These are phyloP conservation scores for Dreissena polymorpha DNA, from an alignment of 1,140 invertebrate genomes.

Conservation along the genomic window DNA sequence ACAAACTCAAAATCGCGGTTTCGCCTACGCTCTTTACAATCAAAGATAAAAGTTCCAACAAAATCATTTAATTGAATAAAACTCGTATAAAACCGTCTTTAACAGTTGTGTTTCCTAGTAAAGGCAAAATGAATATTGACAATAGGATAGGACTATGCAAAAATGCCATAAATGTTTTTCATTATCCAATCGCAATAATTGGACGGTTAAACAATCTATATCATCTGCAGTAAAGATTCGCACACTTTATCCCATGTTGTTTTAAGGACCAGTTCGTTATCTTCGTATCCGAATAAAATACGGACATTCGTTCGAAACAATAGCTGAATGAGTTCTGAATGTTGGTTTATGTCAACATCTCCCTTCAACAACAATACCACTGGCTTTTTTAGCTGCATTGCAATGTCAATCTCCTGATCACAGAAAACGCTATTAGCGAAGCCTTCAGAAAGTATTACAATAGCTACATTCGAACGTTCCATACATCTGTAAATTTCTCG, in stretches of 20 bases:
- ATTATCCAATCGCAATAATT: too few species aligned
- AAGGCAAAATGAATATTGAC: too few species aligned
- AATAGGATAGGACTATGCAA: too few species aligned
- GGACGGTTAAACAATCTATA: too few species aligned
- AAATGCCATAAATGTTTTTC: too few species aligned
- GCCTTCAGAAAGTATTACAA: not conserved
- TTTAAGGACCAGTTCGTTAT: not conserved
- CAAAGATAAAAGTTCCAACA: too few species aligned
- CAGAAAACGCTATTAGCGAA: not conserved
- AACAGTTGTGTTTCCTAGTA: too few species aligned
- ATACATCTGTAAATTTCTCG: slow-evolving; percentile 7
- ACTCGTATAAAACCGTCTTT: too few species aligned
- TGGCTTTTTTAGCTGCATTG: not conserved
- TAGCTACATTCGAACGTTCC: not conserved
- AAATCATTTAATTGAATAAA: too few species aligned
- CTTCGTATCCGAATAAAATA: not conserved
- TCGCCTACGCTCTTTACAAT: too few species aligned
- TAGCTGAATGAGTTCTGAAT: not conserved
- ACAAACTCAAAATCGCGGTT: too few species aligned
- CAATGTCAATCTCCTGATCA: not conserved
- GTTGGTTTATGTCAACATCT: not conserved
- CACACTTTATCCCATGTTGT: slow-evolving; percentile 20
- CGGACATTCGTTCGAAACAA: not conserved
- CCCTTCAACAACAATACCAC: not conserved
- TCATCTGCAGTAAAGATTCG: too few species aligned